These are phyloP conservation scores for Pseudochromis fuscus DNA, from an alignment of 2,797 vertebrate species.

Conservation along the genomic window DNA sequence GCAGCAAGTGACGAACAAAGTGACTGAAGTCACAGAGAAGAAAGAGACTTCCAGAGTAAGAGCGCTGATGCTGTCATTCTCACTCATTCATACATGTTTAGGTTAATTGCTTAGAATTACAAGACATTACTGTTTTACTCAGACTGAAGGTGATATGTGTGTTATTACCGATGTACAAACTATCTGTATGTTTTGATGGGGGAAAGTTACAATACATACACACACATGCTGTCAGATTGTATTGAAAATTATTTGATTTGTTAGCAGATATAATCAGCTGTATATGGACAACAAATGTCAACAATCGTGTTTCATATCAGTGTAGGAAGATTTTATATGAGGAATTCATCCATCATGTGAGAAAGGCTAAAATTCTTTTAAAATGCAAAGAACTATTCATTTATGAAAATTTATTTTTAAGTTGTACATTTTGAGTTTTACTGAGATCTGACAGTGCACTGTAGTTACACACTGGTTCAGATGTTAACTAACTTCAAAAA, in stretches of 20 bases:
- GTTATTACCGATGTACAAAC: not conserved
- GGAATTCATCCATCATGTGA: too few species aligned
- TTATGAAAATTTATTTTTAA: not conserved
- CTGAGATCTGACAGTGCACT: too few species aligned
- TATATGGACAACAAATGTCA: not conserved
- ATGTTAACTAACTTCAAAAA: too few species aligned
- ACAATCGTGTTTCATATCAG: not conserved
- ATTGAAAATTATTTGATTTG: not conserved
- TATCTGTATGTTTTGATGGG: not conserved
- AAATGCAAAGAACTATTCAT: not conserved
- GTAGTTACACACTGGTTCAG: too few species aligned
- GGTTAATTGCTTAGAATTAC: not conserved
- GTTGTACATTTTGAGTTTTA: not conserved
- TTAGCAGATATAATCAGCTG: not conserved
- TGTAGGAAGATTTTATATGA: not conserved
- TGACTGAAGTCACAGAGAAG: slow-evolving; percentile 74
- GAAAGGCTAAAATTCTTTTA: not conserved
- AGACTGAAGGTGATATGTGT: not conserved
- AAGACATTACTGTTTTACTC: not conserved
- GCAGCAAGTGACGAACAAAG: slow-evolving; percentile 62
- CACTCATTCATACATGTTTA: not conserved
- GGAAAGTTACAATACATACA: not conserved
- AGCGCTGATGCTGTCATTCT: not conserved
- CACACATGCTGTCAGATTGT: not conserved
- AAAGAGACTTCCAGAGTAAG: slow-evolving; percentile 76